Conservation (phyloP, 2,888 invertebrate species). For the Tribolium freemani region DNA sequence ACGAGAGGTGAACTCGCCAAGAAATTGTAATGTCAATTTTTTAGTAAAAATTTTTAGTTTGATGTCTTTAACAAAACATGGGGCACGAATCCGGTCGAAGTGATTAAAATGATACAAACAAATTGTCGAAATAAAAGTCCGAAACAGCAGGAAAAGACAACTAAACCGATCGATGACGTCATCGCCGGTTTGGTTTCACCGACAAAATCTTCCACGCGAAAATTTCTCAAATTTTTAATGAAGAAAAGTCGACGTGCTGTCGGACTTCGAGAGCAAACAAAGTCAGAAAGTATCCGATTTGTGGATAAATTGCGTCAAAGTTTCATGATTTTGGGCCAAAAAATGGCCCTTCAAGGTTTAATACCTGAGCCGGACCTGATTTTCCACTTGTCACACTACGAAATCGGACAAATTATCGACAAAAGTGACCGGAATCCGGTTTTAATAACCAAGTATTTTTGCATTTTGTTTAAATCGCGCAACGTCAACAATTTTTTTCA, state of each 20-base stretch:
- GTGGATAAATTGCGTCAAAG: conserved; percentile 75
- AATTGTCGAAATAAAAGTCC: conserved; percentile 55
- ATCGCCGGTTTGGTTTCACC: conserved; percentile 70
- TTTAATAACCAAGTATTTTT: conserved; percentile 73
- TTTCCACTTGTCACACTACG: conserved; percentile 77
- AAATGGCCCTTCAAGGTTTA: conserved; percentile 74
- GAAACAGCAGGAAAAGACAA: conserved; percentile 52
- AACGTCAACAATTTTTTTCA: conserved; percentile 60
- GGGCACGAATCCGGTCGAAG: conserved; percentile 73
- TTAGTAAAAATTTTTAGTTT: conserved; percentile 72
- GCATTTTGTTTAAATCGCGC: background rate
- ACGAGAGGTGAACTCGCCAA: conserved; percentile 76
- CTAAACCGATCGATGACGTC: conserved; percentile 67
- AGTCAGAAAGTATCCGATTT: conserved; percentile 72
- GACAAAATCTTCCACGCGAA: conserved; percentile 70
- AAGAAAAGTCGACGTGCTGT: conserved; percentile 76
- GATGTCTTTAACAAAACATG: conserved; percentile 78
- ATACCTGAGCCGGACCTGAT: conserved; percentile 77
- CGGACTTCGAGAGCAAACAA: conserved; percentile 77
- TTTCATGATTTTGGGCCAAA: conserved; percentile 71
- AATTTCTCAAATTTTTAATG: conserved; percentile 73
- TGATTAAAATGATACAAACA: conserved; percentile 76
- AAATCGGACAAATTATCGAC: conserved; percentile 73
- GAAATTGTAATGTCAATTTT: too few species aligned
- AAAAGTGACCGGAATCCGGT: conserved; percentile 68